A percentile compares a stretch with the other conserved stretches of the same genome.
phyloP scores from a whole-genome alignment of 2,113 vertebrate species.

The Urocynchramus pylzowi region DNA sequence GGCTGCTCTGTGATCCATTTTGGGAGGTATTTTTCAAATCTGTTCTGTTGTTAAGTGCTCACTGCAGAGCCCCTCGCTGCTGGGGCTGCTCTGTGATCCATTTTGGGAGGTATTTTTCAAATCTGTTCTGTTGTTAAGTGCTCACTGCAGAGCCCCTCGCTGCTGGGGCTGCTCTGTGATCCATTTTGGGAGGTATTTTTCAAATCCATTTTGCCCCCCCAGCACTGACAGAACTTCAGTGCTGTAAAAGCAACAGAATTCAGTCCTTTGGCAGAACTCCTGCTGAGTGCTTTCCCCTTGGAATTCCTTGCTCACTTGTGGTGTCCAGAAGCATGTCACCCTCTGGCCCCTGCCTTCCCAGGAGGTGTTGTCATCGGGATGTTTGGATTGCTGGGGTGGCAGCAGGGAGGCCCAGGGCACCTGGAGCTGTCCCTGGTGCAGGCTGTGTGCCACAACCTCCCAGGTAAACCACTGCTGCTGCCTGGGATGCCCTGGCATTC shows the following conservation, averaged over 20 bases:
- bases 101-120: background rate
- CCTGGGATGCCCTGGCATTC: background rate
- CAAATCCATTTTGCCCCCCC: background rate
- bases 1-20: too few relatives aligned
- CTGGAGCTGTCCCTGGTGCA: background rate
- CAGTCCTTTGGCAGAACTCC: background rate
- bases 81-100: background rate
- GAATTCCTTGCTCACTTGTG: background rate
- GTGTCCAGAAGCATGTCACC: background rate
- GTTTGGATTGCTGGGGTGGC: background rate
- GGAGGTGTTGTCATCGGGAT: fast-evolving
- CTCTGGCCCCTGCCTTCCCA: background rate
- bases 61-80: background rate
- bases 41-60: too few relatives aligned
- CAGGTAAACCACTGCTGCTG: background rate
- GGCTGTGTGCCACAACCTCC: background rate
- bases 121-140: too few relatives aligned
- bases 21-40: too few relatives aligned
- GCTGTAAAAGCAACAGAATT: background rate
- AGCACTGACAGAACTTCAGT: background rate
- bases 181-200: background rate
- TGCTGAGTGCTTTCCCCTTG: background rate
- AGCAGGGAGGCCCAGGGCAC: background rate
- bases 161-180: background rate
- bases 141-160: background rate